Evolutionary conservation across 2,888 invertebrate genomes (phyloP), one percentile per base, ranked within the genome.

Genomic region (Drosophila maculinotata): DNA sequence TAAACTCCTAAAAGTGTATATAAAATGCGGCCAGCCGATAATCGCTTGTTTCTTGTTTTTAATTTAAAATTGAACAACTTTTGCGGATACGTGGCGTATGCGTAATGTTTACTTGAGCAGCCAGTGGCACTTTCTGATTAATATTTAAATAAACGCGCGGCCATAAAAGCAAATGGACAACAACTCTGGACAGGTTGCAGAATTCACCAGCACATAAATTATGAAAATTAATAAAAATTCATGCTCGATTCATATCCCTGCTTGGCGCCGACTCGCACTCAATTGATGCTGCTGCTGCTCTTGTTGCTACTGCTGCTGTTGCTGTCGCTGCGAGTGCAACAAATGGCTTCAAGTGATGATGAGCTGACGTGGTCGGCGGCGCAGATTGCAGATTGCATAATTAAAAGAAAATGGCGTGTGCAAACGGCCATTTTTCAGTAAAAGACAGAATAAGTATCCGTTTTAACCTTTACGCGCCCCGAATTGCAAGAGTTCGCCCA

Each of bases 151-250:
- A 80, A 77, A 72, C 71, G 71, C 66, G 51, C 57, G 31, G 72
- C 76, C 74, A 87, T 83, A 69, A 83, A 84, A 73, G 48, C 65
- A 71, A 86, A 69, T 79, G 82, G 65, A 62, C 69, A 69, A 44
- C 36, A 23, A 38, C 52, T 39, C 41, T 38, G 56, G 45, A 14
- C 52, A 49, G 52, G 35, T 30, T 51, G 45, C 70, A 45, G 60
- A 52, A 31, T 45, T 58, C 67, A 62, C 54, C 42, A 57, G 45
- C 60, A 66, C 87, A 83, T 83, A 87, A 83, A 83, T 83, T 83
- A 83, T 83, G 87, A 87, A 83, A 83, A 83, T 82, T 87, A 83
- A 83, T 87, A 87, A 83, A 83, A 87, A 84, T 81, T 76, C 71
- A 73, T 63, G 52, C 65, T 28, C 39, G 56, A 59, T 49, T 54